Base-by-base conservation (phyloP, 2,888 invertebrate species). In the Hypomecis atomaria region DNA sequence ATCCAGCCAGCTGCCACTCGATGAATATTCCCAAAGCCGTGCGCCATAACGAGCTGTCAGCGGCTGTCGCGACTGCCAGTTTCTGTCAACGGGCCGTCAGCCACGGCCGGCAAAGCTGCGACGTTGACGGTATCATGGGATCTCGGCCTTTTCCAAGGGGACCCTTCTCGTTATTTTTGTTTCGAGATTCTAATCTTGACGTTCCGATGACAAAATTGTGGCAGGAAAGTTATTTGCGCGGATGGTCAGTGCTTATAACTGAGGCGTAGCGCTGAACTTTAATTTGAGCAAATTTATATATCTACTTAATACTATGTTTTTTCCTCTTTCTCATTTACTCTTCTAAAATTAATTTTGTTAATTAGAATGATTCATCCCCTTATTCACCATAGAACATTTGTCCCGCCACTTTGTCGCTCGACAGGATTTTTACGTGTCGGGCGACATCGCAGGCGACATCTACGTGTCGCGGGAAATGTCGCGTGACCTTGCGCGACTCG, bases 81-180 rank as follows among this genome's bases (percentile, higher is more conserved):
- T 42, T 13, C 40, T 5, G 45, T 13, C 40, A 40, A 40, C 44
- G 36, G 36, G 47, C 23, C 47, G 45, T 47, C 47, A 40, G 47
- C 45, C 47, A 47, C 44, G 56, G 56, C 7, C 43, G 59, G 48
- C 57, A 57, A 47, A 38, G 50, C 63, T 37, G 53, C 55, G 59
- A 61, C 57, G 59, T 59, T 56, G 52, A 57, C 57, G 57, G 48
- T 53, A 65, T 60, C 60, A 47, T 38, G 43, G 10, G 33, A 56
- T 56, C 43, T 34, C 37, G 33, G 52, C 55, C 56, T 55, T 59
- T 59, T 47, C 62, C 57, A 58, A 64, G 54, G 43, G 54, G 56
- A 38, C 56, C 47, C 56, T 48, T 53, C 60, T 65, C 60, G 60
- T 65, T 65, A 65, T 65, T 65, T 57, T 61, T 61, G 57, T 65